Conservation (phyloP, 2,113 vertebrate genomes). For the Hymenochirus boettgeri region DNA sequence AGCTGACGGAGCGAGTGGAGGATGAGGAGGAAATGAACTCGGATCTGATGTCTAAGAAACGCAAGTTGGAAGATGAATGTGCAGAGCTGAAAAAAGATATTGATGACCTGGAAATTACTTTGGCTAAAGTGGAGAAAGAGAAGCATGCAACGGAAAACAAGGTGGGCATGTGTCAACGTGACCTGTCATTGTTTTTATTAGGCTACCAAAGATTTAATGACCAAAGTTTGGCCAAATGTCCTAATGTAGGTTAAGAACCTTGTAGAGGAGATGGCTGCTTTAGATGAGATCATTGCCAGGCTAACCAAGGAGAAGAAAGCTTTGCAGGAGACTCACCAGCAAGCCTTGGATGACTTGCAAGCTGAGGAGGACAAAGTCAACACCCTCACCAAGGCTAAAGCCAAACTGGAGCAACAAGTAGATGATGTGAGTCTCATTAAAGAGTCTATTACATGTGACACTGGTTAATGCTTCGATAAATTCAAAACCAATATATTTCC, state of each 20-base stretch:
- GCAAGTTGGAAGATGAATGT: constrained; percentile 88
- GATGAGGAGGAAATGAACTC: constrained; percentile 86
- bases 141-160: constrained; percentile 94
- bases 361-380: constrained; percentile 90
- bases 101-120: constrained; percentile 83
- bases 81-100: constrained; percentile 91
- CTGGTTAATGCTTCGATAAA: neutral
- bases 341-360: constrained; percentile 86
- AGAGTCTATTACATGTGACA: neutral
- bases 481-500: neutral
- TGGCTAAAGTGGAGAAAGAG: constrained; percentile 92
- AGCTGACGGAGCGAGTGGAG: constrained; percentile 79
- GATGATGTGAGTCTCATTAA: constrained; percentile 77
- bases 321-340: constrained; percentile 84
- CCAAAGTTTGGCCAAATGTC: neutral
- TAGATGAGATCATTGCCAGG: constrained; percentile 81
- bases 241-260: constrained; percentile 83
- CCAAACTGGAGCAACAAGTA: constrained; percentile 89
- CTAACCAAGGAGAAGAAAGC: constrained; percentile 90
- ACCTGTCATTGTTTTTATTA: neutral
- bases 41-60: constrained; percentile 74
- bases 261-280: constrained; percentile 83
- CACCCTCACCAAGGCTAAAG: constrained; percentile 79
- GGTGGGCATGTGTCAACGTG: constrained; percentile 52
- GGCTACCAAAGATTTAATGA: neutral